These are phyloP conservation scores for Phalera bucephala DNA, from an alignment of 2,888 invertebrate species.

Conservation along the genomic window DNA sequence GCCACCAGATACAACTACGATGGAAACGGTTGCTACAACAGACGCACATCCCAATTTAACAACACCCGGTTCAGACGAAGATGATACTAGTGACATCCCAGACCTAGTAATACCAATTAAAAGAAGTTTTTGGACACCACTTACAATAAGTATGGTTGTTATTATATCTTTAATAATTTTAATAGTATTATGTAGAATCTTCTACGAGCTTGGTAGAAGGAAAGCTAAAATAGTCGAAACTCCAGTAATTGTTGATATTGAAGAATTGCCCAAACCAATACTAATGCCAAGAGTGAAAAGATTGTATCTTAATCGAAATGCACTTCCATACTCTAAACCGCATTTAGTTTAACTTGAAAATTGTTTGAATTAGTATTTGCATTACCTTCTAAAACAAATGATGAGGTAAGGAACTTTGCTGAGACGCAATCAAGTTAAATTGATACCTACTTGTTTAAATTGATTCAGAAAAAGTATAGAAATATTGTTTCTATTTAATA, in stretches of 20 bases:
- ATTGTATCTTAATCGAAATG: constrained; percentile 17
- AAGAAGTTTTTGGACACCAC: constrained; percentile 29
- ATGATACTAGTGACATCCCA: background rate
- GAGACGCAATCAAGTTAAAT: too few relatives aligned
- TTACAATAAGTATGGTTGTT: constrained; percentile 28
- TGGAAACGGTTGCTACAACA: constrained; percentile 2
- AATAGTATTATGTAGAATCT: constrained; percentile 18
- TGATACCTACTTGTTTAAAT: too few relatives aligned
- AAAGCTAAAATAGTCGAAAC: constrained; percentile 8
- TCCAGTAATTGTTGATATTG: constrained; percentile 10
- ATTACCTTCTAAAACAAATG: too few relatives aligned
- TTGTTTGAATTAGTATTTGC: too few relatives aligned
- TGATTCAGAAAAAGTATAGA: too few relatives aligned
- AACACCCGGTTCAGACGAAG: constrained; percentile 4
- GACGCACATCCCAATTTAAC: constrained; percentile 1
- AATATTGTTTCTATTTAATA: too few relatives aligned
- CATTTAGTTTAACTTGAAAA: constrained; percentile 6
- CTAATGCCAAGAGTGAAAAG: constrained; percentile 28
- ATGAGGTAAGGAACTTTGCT: too few relatives aligned
- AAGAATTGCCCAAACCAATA: constrained; percentile 12
- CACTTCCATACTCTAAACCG: constrained; percentile 22
- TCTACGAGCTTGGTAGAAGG: constrained; percentile 26
- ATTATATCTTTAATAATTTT: constrained; percentile 22
- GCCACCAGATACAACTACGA: constrained; percentile 3
- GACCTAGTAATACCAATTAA: background rate